These are phyloP conservation scores for Scaptomyza hsui DNA, from an alignment of 1,140 invertebrate species.

Conservation along the genomic window DNA sequence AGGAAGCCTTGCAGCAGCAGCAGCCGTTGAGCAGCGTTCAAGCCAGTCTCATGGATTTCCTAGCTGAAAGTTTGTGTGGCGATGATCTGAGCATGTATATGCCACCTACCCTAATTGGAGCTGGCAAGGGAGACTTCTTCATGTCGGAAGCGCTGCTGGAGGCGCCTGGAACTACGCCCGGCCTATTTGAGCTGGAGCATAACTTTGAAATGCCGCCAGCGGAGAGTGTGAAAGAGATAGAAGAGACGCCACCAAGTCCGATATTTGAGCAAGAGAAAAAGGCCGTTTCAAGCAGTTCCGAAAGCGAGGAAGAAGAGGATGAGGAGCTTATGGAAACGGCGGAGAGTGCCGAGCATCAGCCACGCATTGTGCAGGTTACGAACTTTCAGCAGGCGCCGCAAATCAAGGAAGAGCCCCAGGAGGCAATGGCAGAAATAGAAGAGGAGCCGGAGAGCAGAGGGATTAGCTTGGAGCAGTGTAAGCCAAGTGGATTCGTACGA, in stretches of 20 bases:
- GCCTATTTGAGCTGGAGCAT: conserved; percentile 59
- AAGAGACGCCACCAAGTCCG: neutral
- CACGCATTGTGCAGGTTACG: conserved; percentile 77
- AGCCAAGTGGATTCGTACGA: conserved; percentile 72
- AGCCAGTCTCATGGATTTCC: conserved; percentile 76
- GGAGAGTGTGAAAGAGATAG: conserved; percentile 11
- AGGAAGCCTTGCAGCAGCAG: conserved; percentile 21
- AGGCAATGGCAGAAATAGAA: conserved; percentile 36
- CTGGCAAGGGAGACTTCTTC: conserved; percentile 69
- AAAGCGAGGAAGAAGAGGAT: conserved; percentile 47
- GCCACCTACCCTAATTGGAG: conserved; percentile 60
- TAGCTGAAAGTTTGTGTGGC: conserved; percentile 69
- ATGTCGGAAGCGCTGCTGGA: conserved; percentile 59
- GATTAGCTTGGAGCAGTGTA: conserved; percentile 41
- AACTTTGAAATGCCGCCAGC: conserved; percentile 47
- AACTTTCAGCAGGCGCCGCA: conserved; percentile 54
- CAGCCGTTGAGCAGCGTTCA: conserved; percentile 70
- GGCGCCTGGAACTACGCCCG: conserved; percentile 30
- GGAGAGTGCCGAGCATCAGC: conserved; percentile 45
- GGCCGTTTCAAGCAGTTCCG: conserved; percentile 10
- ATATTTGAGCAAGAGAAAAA: conserved; percentile 1
- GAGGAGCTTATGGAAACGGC: conserved; percentile 29
- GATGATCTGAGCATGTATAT: conserved; percentile 76
- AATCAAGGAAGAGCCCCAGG: conserved; percentile 52
- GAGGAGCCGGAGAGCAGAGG: neutral